A percentile compares a stretch with the other conserved stretches of the same genome.
Evolutionary conservation across 2,113 vertebrate species (phyloP).

Genomic region (Prunella himalayana): DNA sequence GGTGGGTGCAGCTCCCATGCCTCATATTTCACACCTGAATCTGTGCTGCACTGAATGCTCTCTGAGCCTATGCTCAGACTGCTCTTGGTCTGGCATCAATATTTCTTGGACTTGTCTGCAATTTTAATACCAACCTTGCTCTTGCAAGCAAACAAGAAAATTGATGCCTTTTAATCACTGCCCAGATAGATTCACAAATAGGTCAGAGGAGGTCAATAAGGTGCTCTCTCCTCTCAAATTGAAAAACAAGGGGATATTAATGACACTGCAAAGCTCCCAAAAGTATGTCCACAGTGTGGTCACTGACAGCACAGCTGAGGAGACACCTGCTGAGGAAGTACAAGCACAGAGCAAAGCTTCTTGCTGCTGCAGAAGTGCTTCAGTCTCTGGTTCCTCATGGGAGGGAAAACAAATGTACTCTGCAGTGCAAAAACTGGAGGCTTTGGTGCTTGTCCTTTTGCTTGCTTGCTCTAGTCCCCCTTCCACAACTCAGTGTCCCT

Average conservation of each 20-base stretch:
- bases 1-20: not conserved
- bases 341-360: not conserved
- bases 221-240: not conserved
- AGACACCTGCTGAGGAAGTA: not conserved
- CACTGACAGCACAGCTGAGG: not conserved
- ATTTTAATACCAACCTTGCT: not conserved
- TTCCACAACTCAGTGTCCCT: not conserved
- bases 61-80: not conserved
- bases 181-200: not conserved
- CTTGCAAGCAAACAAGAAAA: not conserved
- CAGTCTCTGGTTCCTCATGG: not conserved
- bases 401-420: not conserved
- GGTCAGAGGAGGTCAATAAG: not conserved
- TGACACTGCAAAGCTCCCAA: not conserved
- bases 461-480: not conserved
- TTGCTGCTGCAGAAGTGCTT: not conserved
- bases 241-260: not conserved
- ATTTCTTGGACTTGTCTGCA: not conserved
- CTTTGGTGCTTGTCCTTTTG: not conserved
- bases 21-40: not conserved
- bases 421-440: not conserved
- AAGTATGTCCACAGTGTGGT: fast-evolving
- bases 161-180: not conserved
- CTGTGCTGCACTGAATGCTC: not conserved
- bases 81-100: not conserved